phyloP scores from a whole-genome alignment of 2,797 vertebrate species.

The Typhlichthys eigenmanni region DNA sequence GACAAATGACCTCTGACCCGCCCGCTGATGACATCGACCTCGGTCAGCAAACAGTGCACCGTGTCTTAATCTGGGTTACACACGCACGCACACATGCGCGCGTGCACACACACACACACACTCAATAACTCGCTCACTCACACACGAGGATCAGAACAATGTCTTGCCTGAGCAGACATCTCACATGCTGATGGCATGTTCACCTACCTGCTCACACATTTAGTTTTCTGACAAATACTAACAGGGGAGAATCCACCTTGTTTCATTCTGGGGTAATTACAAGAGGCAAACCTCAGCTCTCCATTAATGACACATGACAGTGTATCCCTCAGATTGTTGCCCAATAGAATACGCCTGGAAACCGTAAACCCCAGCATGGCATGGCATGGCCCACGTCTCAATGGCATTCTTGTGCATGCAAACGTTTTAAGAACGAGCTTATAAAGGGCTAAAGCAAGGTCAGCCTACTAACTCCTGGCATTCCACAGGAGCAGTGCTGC shows the following conservation, averaged over 20 bases:
- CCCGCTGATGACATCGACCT: slow-evolving; percentile 63
- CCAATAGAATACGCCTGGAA: neutral
- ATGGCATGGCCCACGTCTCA: slow-evolving; percentile 34
- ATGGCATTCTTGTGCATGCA: slow-evolving; percentile 45
- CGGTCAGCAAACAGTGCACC: slow-evolving; percentile 36
- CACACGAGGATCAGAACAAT: too few relatives aligned
- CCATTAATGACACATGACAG: neutral
- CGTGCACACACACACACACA: neutral
- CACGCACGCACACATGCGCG: neutral
- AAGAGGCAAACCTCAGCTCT: neutral
- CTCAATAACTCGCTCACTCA: neutral
- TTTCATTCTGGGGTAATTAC: slow-evolving; percentile 3
- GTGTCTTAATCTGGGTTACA: slow-evolving; percentile 57
- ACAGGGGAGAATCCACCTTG: neutral
- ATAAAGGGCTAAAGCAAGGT: slow-evolving; percentile 51
- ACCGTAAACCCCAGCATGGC: slow-evolving; percentile 22
- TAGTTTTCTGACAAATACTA: slow-evolving; percentile 24
- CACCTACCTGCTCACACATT: slow-evolving; percentile 21
- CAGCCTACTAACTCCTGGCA: slow-evolving; percentile 47
- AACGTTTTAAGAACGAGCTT: slow-evolving; percentile 36
- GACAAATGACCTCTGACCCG: slow-evolving; percentile 71
- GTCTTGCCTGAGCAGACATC: too few relatives aligned
- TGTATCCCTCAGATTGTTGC: neutral
- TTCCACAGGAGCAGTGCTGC: slow-evolving; percentile 47
- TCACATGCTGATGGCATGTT: slow-evolving; percentile 34